A percentile compares a stretch with the other conserved stretches of the same genome.
Evolutionary conservation across 2,888 invertebrate genomes (phyloP).

Genomic region (Spodoptera littoralis): DNA sequence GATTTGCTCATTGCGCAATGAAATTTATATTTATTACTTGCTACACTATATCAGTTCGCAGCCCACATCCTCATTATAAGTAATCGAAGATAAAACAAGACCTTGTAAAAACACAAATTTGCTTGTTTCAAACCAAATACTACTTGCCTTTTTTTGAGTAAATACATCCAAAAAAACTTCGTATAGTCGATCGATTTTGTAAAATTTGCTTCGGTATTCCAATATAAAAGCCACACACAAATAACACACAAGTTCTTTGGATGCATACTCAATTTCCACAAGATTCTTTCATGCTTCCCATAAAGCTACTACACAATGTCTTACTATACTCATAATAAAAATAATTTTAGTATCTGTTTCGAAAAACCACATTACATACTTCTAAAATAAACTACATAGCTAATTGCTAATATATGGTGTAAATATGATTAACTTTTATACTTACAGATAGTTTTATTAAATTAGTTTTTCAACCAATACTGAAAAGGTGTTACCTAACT

Average conservation of each 20-base stretch:
- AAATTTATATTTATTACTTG: too few relatives aligned
- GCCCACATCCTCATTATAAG: too few relatives aligned
- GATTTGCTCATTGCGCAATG: too few relatives aligned
- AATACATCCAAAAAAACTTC: constrained; percentile 23
- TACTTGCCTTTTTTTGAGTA: not conserved
- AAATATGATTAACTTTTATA: constrained; percentile 81
- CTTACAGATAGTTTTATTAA: constrained; percentile 77
- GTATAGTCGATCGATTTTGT: not conserved
- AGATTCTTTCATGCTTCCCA: constrained; percentile 29
- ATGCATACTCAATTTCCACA: constrained; percentile 10
- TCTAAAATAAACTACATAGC: constrained; percentile 82
- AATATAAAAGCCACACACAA: not conserved
- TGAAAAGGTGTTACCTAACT: constrained; percentile 83
- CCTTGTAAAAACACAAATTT: not conserved
- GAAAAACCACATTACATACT: constrained; percentile 60
- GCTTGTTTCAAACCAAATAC: constrained; percentile 22
- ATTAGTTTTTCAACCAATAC: constrained; percentile 85
- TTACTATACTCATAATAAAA: constrained; percentile 54
- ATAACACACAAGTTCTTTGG: constrained; percentile 24
- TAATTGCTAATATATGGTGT: constrained; percentile 82
- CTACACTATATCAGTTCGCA: too few relatives aligned
- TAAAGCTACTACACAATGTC: constrained; percentile 47
- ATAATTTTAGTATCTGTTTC: constrained; percentile 52
- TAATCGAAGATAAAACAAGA: too few relatives aligned
- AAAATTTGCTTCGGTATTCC: not conserved